These are phyloP conservation scores for Epinephelus malabaricus DNA, from an alignment of 2,797 vertebrate species.

Conservation along the genomic window DNA sequence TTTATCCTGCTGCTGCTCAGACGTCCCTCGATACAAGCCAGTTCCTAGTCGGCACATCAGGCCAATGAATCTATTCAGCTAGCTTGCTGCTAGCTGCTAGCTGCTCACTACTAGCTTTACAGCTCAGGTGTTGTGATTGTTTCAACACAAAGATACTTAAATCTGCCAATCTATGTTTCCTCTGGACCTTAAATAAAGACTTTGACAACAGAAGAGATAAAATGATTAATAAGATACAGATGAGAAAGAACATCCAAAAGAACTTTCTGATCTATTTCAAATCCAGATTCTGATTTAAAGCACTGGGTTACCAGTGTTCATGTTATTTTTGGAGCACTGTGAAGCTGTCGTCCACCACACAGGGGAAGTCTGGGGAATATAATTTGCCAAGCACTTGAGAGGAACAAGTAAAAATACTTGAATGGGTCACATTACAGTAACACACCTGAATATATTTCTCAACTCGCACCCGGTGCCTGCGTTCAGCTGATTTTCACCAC, in stretches of 20 bases:
- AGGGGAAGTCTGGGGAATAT: conserved; percentile 28
- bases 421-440: conserved; percentile 40
- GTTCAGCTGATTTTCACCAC: conserved; percentile 20
- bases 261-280: not conserved
- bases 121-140: too few species aligned
- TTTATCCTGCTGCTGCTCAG: too few species aligned
- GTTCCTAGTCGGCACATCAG: too few species aligned
- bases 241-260: not conserved
- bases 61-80: too few species aligned
- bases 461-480: not conserved
- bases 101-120: too few species aligned
- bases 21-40: too few species aligned
- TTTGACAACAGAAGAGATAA: too few species aligned
- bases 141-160: too few species aligned
- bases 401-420: conserved; percentile 38
- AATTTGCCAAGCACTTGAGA: conserved; percentile 42
- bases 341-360: conserved; percentile 14
- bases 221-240: too few species aligned
- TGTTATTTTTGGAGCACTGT: conserved; percentile 39
- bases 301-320: conserved; percentile 2
- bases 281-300: not conserved
- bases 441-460: conserved; percentile 28
- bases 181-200: too few species aligned
- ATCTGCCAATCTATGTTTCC: too few species aligned
- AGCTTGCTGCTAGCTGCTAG: too few species aligned